Percentiles rank a stretch among this genome's conserved stretches.
Evolutionary conservation across 2,888 invertebrate genomes (phyloP).

Genomic region (Anagyrus pseudococci): DNA sequence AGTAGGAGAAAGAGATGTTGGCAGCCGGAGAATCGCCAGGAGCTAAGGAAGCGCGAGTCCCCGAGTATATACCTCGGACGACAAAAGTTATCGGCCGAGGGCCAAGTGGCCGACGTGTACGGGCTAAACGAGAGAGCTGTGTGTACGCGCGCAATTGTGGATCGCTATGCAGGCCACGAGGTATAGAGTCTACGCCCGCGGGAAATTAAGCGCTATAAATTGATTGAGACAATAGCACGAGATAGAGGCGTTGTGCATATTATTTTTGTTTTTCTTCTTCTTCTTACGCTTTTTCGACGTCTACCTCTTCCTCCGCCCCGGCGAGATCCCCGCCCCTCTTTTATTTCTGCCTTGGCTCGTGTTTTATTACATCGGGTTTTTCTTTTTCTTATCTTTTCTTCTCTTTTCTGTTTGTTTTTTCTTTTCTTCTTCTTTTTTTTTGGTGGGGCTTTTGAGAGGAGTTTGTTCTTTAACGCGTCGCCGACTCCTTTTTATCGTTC

Average conservation of each 20-base stretch:
- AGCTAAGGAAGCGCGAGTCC: neutral
- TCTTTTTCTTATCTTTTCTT: no score
- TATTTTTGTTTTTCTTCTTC: neutral
- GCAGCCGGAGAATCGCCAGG: no score
- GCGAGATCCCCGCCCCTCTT: neutral
- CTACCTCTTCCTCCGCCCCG: neutral
- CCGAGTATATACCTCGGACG: neutral
- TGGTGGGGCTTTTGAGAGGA: neutral
- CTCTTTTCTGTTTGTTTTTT: neutral
- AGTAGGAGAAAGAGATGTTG: no score
- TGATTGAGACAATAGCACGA: conserved; percentile 27
- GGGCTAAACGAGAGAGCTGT: no score
- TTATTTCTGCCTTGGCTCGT: neutral
- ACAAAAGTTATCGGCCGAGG: conserved; percentile 2
- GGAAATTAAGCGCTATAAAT: conserved; percentile 12
- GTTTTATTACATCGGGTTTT: no score
- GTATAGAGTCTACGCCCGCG: no score
- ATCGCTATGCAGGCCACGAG: no score
- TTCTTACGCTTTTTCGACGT: neutral
- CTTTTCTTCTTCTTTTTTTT: neutral
- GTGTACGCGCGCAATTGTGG: no score
- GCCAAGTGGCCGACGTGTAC: no score
- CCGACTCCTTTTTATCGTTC: conserved; percentile 10
- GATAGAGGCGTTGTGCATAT: neutral
- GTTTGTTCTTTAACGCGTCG: neutral